Evolutionary conservation across 2,888 invertebrate species (phyloP), one percentile per base, ranked within the genome.

Genomic region (Lutraria lutraria): DNA sequence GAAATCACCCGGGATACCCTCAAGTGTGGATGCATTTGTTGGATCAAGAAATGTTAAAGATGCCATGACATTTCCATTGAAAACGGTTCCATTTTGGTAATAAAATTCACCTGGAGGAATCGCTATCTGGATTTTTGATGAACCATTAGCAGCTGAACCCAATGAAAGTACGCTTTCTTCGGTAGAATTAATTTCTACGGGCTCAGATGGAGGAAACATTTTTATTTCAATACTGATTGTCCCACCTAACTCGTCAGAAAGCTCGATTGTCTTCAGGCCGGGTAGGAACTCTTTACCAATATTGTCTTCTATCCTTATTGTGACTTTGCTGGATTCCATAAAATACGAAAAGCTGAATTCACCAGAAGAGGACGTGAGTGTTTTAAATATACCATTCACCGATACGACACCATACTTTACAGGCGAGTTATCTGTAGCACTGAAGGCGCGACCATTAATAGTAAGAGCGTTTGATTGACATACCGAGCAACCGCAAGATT

Each of bases 101-200:
- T 83, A 83, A 34, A 83, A 83, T 34, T 63, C 52, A 29, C 52
- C 52, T 8, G 83, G 63, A 43, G 83, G 83, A 68, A 83, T 34
- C 19, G 25, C 21, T 3, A 84, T 68, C 29, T 84, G 56, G n/a
- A 60, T 63, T 76, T 43, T 43, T 25, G 53, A n/a, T n/a, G 34
- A 31, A 12, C 16, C 25, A 54, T 84, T 84, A 6, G 25, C 53
- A 16, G 12, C 16, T n/a, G 76, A 52, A 19, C 83, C 83, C 21
- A 63, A 63, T 21, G 25, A n/a, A 29, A 84, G 25, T 6, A 25
- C 72, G 53, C 72, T 84, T 15, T 52, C 83, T n/a, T 19, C 25
- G 8, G 72, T 43, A 31, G 84, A 52, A 25, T 72, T 52, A 25
- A 84, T 72, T 76, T 84, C 53, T 13, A 84, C n/a, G 15, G 76